Conservation (phyloP, 2,888 invertebrate genomes). For the Eumacrocentrus americanus region DNA sequence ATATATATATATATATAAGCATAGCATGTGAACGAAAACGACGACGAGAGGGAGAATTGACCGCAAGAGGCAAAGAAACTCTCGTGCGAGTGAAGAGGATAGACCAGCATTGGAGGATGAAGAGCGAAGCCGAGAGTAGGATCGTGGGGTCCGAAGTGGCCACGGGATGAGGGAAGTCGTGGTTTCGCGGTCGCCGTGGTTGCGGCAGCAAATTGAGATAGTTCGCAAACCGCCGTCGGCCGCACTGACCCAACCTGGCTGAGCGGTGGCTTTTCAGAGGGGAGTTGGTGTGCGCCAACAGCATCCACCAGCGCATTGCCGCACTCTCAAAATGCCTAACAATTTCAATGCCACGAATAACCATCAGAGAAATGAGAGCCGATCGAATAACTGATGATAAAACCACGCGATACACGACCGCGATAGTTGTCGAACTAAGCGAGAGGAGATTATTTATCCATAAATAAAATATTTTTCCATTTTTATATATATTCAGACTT, state of each 20-base stretch:
- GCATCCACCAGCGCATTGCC: background rate
- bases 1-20: background rate
- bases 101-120: constrained; percentile 10
- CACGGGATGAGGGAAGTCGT: constrained; percentile 50
- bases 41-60: background rate
- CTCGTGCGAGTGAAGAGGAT: constrained; percentile 7
- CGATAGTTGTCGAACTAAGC: no score
- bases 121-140: constrained; percentile 10
- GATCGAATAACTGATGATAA: no score
- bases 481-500: no score
- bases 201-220: constrained; percentile 59
- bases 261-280: constrained; percentile 32
- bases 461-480: background rate
- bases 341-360: no score
- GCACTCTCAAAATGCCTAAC: no score
- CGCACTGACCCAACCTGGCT: constrained; percentile 44
- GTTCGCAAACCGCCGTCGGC: constrained; percentile 55
- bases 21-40: background rate
- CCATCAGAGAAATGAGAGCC: no score
- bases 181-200: constrained; percentile 55
- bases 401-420: no score
- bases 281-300: background rate
- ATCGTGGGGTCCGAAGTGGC: constrained; percentile 34
- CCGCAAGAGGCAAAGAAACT: background rate
- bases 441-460: no score